These are phyloP conservation scores for Eidolon dupreanum DNA, from an alignment of 2,797 vertebrate species.

Conservation along the genomic window DNA sequence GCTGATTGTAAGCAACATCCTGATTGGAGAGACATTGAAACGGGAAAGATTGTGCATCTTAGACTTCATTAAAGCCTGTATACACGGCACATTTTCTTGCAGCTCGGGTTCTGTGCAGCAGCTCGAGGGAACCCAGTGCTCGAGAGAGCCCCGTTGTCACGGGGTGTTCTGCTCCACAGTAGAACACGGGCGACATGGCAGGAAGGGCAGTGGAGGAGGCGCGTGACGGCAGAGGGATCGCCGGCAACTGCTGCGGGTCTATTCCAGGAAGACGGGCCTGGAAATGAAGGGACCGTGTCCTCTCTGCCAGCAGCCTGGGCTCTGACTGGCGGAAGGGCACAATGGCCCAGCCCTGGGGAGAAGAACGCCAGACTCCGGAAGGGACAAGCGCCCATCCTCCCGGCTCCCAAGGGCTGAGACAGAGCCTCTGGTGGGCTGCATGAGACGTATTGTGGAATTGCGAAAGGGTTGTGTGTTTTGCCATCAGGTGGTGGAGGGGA, in stretches of 20 bases:
- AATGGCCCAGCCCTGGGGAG: background rate
- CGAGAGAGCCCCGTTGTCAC: background rate
- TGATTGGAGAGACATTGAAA: background rate
- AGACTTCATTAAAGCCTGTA: background rate
- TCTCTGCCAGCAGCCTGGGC: background rate
- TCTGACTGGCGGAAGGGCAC: background rate
- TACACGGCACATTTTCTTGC: background rate
- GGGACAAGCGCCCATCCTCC: background rate
- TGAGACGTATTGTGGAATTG: too few relatives aligned
- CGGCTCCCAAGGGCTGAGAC: background rate
- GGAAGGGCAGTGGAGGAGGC: background rate
- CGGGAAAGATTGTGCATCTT: background rate
- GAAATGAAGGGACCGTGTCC: background rate
- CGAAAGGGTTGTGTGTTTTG: background rate
- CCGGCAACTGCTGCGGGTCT: background rate
- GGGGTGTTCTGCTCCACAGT: background rate
- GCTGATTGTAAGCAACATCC: background rate
- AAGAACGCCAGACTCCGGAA: background rate
- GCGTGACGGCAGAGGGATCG: background rate
- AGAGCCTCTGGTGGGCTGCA: background rate
- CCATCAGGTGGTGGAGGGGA: background rate
- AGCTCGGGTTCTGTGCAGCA: background rate
- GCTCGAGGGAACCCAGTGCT: background rate
- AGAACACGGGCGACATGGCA: fast-evolving
- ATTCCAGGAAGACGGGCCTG: background rate